Base-by-base conservation (phyloP, 2,888 invertebrate species). In the Amblyjoppa fuscipennis region DNA sequence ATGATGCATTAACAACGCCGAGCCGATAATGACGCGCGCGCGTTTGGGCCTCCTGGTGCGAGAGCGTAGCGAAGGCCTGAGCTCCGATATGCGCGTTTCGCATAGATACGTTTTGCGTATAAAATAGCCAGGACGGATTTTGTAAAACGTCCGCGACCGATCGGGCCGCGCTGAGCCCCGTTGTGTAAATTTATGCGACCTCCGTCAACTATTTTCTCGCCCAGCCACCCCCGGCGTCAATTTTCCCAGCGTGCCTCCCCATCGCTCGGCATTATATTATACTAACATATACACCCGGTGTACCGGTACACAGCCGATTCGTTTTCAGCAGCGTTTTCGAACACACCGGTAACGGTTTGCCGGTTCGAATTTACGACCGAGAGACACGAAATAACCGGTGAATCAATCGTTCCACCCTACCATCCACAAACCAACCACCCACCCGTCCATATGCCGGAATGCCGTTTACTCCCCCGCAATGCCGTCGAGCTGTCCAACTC, bases 1-100 rank as follows among this genome's bases (percentile, higher is more conserved):
- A 11, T 13, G 68, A 81, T 90, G 90, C 89, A 91, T 90, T 90
- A 91, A 88, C 87, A 91, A 88, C 87, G 88, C 88, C 28, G 41
- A 85, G 85, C 87, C 84, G 87, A 90, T 91, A 89, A 92, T 91
- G 91, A 90, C 83, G 79, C 77, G 83, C 68, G 83, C 68, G 80
- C 61, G 49, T 38, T 79, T 56, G 69, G 75, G 76, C 77, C 71
- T 81, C 81, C 81, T 70, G 20, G 1, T 49, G 16, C 45, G 69
- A 75, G 78, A 70, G 73, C 56, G 31, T 51, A 68, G 70, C 70
- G 31, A 73, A 73, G 59, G 56, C 20, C 38, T 11, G 28, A n/a
- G 61, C 31, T 6, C 41, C 41, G 34, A 59, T 59, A 66, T 70
- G 51, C 69, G 20, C n/a, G 61, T 31, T 28, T 56, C 45, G 61